Evolutionary conservation across 2,113 vertebrate genomes (phyloP), one percentile per base, ranked within the genome.

Genomic region (Grammomys dolichurus): DNA sequence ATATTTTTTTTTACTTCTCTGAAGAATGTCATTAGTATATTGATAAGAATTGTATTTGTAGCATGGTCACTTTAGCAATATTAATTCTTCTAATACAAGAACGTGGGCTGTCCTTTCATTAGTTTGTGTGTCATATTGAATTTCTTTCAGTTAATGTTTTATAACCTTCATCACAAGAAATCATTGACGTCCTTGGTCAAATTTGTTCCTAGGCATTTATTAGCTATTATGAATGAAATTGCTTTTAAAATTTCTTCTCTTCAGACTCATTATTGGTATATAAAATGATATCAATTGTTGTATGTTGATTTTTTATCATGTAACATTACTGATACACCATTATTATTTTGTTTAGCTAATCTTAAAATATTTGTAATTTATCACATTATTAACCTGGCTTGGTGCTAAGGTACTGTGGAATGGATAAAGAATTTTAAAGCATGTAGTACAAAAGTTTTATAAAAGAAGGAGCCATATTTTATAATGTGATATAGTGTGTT

Each of bases 291-390:
- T 76, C 67, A 22, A 92, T 75, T 92, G 85, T 85, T 58, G 26
- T 54, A 51, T 84, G 90, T 40, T 84, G 67, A 48, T 90, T 77
- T 77, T 90, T 46, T 67, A 51, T 90, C 7, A 36, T 76, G 36
- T 4, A 93, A 14, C 9, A 56, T 92, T 84, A 84, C 40, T 75
- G 43, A 75, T 28, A 92, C 14, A 40, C 26, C n/a, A 87, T 75
- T 94, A 87, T 63, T 76, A 72, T 96, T 76, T 91, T 75, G 46
- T 28, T 87, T 87, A 87, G 2, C 33, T 81, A 93, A 73, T 43
- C 56, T 43, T 28, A 89, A 94, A 89, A 82, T 92, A 87, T 69
- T 77, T 95, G 10, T 58, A 91, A 95, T n/a, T 86, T 93, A 51
- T 43, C 20, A 96, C 60, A 58, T 13, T 96, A 58, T 88, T 36